phyloP scores from a whole-genome alignment of 2,797 vertebrate species.

The Lagocephalus sceleratus region DNA sequence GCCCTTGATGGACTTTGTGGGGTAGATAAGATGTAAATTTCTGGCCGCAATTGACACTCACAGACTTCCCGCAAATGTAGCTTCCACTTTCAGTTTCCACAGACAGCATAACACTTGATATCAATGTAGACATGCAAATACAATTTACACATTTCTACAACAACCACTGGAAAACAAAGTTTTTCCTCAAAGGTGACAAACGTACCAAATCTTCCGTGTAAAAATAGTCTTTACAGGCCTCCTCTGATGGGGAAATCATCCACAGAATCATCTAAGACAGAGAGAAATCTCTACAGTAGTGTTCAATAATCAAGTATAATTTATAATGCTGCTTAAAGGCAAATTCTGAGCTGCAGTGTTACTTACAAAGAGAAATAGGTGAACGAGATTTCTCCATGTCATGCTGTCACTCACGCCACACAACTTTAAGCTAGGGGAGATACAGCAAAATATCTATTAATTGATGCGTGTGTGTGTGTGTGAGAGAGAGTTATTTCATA shows the following conservation, averaged over 20 bases:
- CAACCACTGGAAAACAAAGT: not conserved
- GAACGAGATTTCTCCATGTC: not conserved
- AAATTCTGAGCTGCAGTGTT: no score
- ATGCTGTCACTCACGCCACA: conserved; percentile 17
- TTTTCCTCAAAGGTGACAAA: not conserved
- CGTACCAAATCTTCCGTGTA: conserved; percentile 4
- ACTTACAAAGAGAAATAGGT: conserved; percentile 19
- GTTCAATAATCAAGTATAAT: not conserved
- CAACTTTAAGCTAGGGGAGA: not conserved
- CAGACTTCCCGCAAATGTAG: no score
- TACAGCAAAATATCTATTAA: not conserved
- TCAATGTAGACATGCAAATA: not conserved
- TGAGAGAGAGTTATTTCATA: no score
- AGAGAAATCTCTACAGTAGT: not conserved
- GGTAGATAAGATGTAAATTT: not conserved
- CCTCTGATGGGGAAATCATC: not conserved
- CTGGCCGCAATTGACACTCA: no score
- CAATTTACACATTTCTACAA: no score
- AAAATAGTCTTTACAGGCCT: not conserved
- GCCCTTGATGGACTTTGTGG: not conserved
- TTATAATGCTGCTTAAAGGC: no score
- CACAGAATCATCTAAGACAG: conserved; percentile 18
- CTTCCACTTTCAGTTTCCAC: no score
- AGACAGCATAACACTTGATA: not conserved
- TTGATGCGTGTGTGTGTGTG: no score